Evolutionary conservation across 1,140 invertebrate genomes (phyloP).

Genomic region (Drosophila guanche): DNA sequence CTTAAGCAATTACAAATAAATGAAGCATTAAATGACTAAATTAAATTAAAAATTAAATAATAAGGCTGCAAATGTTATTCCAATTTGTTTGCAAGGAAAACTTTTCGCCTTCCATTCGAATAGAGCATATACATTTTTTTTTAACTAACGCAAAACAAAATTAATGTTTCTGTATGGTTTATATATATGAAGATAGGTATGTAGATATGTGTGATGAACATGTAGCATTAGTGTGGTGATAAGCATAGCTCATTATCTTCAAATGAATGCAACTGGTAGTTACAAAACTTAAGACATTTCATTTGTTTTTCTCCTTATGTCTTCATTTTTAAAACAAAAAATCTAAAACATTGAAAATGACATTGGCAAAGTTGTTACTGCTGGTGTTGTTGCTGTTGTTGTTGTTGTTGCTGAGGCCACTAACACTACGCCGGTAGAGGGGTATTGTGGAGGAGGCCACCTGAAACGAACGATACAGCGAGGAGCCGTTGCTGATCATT

Average conservation of each 20-base stretch:
- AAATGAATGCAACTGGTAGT: slow-evolving; percentile 31
- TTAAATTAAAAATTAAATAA: too few relatives aligned
- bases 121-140: too few relatives aligned
- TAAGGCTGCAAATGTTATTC: too few relatives aligned
- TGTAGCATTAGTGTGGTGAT: slow-evolving; percentile 39
- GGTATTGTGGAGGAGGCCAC: slow-evolving; percentile 3
- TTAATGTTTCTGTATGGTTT: slow-evolving; percentile 13
- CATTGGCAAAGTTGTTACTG: slow-evolving; percentile 66
- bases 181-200: slow-evolving; percentile 18
- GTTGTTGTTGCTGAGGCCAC: slow-evolving; percentile 20
- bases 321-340: slow-evolving; percentile 68
- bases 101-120: too few relatives aligned
- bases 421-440: slow-evolving; percentile 7
- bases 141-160: too few relatives aligned
- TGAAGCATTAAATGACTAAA: neutral
- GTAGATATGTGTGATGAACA: slow-evolving; percentile 1
- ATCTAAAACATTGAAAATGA: slow-evolving; percentile 81
- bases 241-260: slow-evolving; percentile 32
- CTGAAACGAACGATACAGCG: slow-evolving; percentile 67
- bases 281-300: slow-evolving; percentile 57
- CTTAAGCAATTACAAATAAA: slow-evolving; percentile 13
- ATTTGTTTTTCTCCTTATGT: slow-evolving; percentile 21
- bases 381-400: slow-evolving; percentile 33
- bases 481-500: slow-evolving; percentile 37
- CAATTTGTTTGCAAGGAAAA: too few relatives aligned